Conservation (phyloP, 2,888 invertebrate species). For the Zonitis immaculata region DNA sequence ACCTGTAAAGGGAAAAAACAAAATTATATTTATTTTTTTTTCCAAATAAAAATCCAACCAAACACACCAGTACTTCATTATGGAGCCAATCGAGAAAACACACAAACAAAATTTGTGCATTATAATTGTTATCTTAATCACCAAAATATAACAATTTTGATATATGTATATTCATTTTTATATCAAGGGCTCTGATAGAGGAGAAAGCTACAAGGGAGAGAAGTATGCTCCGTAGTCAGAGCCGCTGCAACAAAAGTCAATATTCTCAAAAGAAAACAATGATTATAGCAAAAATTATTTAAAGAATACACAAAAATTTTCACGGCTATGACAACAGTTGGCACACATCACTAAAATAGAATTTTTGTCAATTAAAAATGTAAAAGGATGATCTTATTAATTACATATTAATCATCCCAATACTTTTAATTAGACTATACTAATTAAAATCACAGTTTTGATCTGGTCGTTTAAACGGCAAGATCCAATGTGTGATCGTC, state of each 20-base stretch:
- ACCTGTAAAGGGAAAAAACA: constrained; percentile 65
- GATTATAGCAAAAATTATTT: constrained; percentile 24
- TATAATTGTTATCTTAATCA: constrained; percentile 18
- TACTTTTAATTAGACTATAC: constrained; percentile 2
- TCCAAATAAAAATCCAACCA: constrained; percentile 37
- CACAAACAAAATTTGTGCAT: constrained; percentile 17
- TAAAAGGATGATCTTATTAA: too few relatives aligned
- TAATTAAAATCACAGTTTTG: not conserved
- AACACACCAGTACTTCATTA: constrained; percentile 33
- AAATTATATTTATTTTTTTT: constrained; percentile 16
- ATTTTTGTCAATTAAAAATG: constrained; percentile 42
- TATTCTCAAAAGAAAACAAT: constrained; percentile 23
- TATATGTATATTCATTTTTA: constrained; percentile 12
- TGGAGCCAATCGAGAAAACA: constrained; percentile 28
- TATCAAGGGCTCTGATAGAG: constrained; percentile 36
- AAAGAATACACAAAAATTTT: too few relatives aligned
- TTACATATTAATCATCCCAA: not conserved
- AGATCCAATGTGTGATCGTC: constrained; percentile 7
- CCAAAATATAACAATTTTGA: not conserved
- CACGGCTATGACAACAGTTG: constrained; percentile 49
- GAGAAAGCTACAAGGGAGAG: constrained; percentile 38
- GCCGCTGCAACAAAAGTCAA: constrained; percentile 49
- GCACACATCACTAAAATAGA: constrained; percentile 47
- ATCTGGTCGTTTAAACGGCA: too few relatives aligned
- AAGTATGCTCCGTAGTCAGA: constrained; percentile 48